These are phyloP conservation scores for Chionis minor DNA, from an alignment of 2,113 vertebrate genomes.

Conservation along the genomic window DNA sequence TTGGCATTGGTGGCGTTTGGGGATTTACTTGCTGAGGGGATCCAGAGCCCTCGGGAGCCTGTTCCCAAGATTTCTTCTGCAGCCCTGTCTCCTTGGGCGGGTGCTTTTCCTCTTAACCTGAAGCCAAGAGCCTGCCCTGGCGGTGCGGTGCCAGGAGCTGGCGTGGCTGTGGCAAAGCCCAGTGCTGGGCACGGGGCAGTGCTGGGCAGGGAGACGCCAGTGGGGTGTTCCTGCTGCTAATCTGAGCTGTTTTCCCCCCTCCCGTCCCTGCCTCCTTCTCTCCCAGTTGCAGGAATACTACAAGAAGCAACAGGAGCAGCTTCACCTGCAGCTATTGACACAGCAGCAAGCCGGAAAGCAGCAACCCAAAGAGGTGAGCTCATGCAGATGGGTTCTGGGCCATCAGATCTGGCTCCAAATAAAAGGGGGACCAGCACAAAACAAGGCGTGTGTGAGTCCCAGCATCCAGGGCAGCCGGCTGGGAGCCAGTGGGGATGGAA, in stretches of 20 bases:
- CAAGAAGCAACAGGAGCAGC: conserved; percentile 99
- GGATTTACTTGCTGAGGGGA: not conserved
- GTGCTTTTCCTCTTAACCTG: not conserved
- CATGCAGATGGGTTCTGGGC: not conserved
- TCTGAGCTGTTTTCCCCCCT: not conserved
- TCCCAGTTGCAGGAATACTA: conserved; percentile 97
- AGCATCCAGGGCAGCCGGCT: not conserved
- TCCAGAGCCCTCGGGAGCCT: not conserved
- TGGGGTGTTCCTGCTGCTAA: not conserved
- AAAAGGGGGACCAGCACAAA: not conserved
- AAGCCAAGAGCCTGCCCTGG: not conserved
- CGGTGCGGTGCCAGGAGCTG: not conserved
- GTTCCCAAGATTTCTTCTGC: not conserved
- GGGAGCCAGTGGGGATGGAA: not conserved
- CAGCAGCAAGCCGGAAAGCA: conserved; percentile 93
- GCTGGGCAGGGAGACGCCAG: not conserved
- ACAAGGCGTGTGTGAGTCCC: not conserved
- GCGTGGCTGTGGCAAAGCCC: not conserved
- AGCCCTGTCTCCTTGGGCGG: not conserved
- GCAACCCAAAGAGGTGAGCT: conserved; percentile 94
- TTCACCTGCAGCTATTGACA: conserved; percentile 95
- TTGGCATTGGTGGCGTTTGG: not conserved
- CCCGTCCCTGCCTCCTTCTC: not conserved
- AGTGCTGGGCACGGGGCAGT: not conserved
- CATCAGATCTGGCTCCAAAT: not conserved